Evolutionary conservation across 37 sponge, comb jelly and placozoan genomes (phyloP).

Genomic region (Lycopodina hypogea): DNA sequence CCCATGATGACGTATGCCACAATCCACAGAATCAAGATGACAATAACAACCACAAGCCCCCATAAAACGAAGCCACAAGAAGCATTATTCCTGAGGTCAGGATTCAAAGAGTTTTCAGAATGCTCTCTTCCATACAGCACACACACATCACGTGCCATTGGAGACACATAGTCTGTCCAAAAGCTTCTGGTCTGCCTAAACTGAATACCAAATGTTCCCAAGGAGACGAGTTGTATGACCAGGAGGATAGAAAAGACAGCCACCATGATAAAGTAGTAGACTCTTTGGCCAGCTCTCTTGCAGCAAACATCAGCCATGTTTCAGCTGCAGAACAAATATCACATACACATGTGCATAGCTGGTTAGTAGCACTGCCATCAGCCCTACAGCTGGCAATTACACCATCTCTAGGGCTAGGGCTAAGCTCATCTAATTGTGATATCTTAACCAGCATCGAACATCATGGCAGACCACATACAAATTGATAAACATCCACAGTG

Average conservation of each 20-base stretch:
- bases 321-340: no score
- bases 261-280: not conserved
- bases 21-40: not conserved
- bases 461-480: no score
- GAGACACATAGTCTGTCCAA: not conserved
- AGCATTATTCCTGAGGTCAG: not conserved
- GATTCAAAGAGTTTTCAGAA: not conserved
- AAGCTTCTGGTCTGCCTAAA: not conserved
- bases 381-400: no score
- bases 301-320: not conserved
- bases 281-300: not conserved
- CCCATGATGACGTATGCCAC: not conserved
- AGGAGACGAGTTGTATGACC: not conserved
- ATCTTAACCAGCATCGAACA: no score
- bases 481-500: no score
- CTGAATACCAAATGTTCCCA: slow-evolving; percentile 5
- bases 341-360: no score
- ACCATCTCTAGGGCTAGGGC: no score
- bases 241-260: not conserved
- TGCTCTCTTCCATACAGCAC: not conserved
- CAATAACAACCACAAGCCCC: not conserved
- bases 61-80: not conserved
- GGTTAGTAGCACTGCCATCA: no score
- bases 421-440: no score
- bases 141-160: not conserved